Conservation (phyloP, 2,797 vertebrate species). For the Pantherophis vulpinus region DNA sequence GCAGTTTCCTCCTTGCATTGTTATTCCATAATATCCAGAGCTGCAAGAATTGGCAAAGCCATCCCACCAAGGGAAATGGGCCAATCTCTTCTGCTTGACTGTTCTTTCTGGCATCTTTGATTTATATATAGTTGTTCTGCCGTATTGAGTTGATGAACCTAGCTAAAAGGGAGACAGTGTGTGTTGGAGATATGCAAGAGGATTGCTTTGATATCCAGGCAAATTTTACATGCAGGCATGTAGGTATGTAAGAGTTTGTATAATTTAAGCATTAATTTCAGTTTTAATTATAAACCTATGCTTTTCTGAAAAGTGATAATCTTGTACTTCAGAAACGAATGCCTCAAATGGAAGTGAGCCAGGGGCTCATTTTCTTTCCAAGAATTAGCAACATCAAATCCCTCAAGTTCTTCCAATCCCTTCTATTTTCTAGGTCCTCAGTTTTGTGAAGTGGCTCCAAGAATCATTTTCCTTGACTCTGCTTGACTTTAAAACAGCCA, state of each 20-base stretch:
- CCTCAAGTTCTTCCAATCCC: constrained; percentile 29
- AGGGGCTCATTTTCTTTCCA: constrained; percentile 15
- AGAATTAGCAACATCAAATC: constrained; percentile 39
- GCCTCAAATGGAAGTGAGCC: neutral
- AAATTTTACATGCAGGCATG: constrained; percentile 77
- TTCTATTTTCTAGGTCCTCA: neutral
- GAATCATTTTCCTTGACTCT: neutral
- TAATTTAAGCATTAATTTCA: constrained; percentile 61
- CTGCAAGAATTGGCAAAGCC: constrained; percentile 69
- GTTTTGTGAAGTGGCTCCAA: neutral
- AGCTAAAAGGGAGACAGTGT: constrained; percentile 46
- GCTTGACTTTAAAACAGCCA: neutral
- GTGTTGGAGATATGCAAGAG: constrained; percentile 37
- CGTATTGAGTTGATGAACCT: constrained; percentile 50
- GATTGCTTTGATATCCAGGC: neutral
- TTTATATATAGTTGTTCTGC: constrained; percentile 64
- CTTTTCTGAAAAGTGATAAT: constrained; percentile 63
- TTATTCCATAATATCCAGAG: constrained; percentile 15
- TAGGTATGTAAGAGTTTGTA: constrained; percentile 65
- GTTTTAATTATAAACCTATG: constrained; percentile 52
- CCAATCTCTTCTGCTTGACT: constrained; percentile 72
- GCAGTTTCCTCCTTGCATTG: constrained; percentile 7
- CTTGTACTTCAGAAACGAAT: constrained; percentile 12
- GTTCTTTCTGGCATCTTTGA: constrained; percentile 51
- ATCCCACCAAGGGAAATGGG: constrained; percentile 68